Conservation (phyloP, 2,113 vertebrate species). For the Pantherophis guttatus region DNA sequence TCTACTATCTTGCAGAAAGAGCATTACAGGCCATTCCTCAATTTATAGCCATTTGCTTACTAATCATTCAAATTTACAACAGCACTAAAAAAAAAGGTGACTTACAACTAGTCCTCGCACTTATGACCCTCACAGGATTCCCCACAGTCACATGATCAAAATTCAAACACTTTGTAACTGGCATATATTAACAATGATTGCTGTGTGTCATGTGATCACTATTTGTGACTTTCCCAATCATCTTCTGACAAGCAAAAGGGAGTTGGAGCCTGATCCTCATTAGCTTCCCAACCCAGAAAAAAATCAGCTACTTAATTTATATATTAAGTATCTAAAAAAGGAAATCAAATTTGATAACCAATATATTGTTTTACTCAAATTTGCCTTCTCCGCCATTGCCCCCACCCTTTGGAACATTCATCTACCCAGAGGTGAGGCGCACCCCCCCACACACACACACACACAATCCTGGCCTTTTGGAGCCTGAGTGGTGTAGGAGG, state of each 20-base stretch:
- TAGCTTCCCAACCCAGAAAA: background rate
- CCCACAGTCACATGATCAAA: background rate
- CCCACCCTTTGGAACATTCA: background rate
- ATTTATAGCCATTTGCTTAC: background rate
- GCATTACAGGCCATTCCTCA: background rate
- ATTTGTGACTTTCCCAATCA: background rate
- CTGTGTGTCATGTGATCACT: background rate
- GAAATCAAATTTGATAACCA: background rate
- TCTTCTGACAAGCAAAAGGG: background rate
- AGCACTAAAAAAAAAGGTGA: background rate
- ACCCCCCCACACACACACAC: too few relatives aligned
- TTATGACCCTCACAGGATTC: background rate
- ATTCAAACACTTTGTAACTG: background rate
- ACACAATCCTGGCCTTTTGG: background rate
- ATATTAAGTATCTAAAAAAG: background rate
- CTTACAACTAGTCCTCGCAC: background rate
- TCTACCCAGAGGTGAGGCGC: background rate
- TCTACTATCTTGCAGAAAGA: background rate
- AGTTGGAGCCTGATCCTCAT: background rate
- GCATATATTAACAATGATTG: background rate
- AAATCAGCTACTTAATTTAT: background rate
- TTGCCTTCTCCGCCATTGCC: background rate
- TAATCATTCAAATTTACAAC: background rate
- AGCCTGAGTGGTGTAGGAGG: too few relatives aligned
- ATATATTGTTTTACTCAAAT: background rate